A percentile compares a stretch with the other conserved stretches of the same genome.
Conservation (phyloP, 2,888 invertebrate species). For the Caenorhabditis sp. region DNA sequence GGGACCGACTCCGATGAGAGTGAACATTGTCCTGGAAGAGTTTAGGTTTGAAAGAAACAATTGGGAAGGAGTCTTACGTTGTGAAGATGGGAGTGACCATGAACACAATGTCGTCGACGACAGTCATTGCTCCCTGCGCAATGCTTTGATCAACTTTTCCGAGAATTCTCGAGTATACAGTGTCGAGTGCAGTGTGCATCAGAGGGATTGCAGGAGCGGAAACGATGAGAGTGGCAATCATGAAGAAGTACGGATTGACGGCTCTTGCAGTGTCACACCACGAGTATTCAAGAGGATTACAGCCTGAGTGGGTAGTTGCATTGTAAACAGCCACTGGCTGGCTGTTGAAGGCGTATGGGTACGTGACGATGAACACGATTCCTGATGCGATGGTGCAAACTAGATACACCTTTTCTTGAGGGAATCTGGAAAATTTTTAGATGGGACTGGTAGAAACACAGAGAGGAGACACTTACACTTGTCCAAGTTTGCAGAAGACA, state of each 20-base stretch:
- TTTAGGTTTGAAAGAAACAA: neutral
- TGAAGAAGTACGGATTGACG: conserved; percentile 56
- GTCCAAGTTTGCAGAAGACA: conserved; percentile 58
- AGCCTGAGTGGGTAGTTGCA: conserved; percentile 64
- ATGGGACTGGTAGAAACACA: neutral
- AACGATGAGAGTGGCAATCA: conserved; percentile 20
- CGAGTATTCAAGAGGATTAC: conserved; percentile 57
- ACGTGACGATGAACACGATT: conserved; percentile 54
- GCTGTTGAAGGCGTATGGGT: conserved; percentile 54
- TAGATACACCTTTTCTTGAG: conserved; percentile 55
- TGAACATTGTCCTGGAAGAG: conserved; percentile 54
- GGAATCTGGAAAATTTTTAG: conserved; percentile 47
- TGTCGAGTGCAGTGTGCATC: conserved; percentile 63
- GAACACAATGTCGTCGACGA: conserved; percentile 67
- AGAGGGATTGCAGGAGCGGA: conserved; percentile 59
- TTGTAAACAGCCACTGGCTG: conserved; percentile 50
- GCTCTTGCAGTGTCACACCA: conserved; percentile 62
- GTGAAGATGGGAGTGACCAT: conserved; percentile 68
- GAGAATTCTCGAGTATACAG: conserved; percentile 68
- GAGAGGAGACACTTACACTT: conserved; percentile 31
- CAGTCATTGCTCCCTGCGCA: conserved; percentile 68
- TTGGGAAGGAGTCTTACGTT: conserved; percentile 35
- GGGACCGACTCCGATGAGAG: conserved; percentile 40
- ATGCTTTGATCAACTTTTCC: conserved; percentile 71
- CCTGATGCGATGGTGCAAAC: conserved; percentile 40